Evolutionary conservation across 2,888 invertebrate genomes (phyloP), one percentile per base, ranked within the genome.

Genomic region (Nebria brevicollis): DNA sequence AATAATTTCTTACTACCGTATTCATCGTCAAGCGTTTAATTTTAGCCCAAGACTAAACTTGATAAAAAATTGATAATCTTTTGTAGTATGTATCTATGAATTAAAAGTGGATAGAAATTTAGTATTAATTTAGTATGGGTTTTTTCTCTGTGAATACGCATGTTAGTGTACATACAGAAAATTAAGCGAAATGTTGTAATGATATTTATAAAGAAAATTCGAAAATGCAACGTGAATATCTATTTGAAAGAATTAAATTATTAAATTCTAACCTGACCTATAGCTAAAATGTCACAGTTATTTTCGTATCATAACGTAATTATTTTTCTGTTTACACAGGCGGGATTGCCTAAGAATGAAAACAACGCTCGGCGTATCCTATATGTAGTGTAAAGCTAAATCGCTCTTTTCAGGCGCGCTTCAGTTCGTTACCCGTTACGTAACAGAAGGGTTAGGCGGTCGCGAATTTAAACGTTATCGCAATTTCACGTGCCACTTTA

Each of bases 401-500:
- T 68, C 68, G 10, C 20, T 68, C 26, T 68, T 68, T 20, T 26
- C 26, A 20, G 13, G 6, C 13, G 20, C 68, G 68, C 26, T n/a
- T 25, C 10, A 26, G 20, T 68, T 68, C 20, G 20, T 20, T 68
- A 68, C 68, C 13, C 20, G 20, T 20, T 68, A 68, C 68, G 68
- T 68, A 25, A 68, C 20, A 26, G n/a, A 68, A 68, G 68, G 68
- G 68, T 68, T 68, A 68, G 20, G 68, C 68, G 68, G n/a, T 68
- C 26, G 68, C 26, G 20, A 26, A 25, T 68, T 26, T 68, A 68
- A 20, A 26, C 68, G 68, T 68, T 68, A 68, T 68, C 68, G 68
- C 68, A 68, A 73, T 41, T 73, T 20, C 73, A 43, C 42, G 73
- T 73, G 73, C 73, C 42, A 73, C 41, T 73, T 73, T 73, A 73